Evolutionary conservation across 1,140 invertebrate species (phyloP).

Genomic region (Ladona fulva): DNA sequence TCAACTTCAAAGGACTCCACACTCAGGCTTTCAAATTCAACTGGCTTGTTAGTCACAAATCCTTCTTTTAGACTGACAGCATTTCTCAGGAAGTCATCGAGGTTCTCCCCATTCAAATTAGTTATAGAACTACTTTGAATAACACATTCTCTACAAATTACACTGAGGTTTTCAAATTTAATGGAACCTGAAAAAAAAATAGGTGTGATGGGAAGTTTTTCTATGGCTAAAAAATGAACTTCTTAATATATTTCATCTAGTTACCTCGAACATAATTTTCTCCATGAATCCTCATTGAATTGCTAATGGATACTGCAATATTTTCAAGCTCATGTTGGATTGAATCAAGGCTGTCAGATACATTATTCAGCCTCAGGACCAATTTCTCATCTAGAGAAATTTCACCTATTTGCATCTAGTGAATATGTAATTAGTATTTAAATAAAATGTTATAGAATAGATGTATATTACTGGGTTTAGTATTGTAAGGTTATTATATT

Average conservation of each 20-base stretch:
- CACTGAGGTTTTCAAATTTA: slow-evolving; percentile 21
- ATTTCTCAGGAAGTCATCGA: slow-evolving; percentile 26
- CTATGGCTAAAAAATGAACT: not conserved
- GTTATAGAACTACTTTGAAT: slow-evolving; percentile 23
- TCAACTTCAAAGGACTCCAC: not conserved
- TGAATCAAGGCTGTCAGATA: not conserved
- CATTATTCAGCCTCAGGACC: not conserved
- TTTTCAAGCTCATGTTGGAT: not conserved
- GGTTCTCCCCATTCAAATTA: slow-evolving; percentile 22
- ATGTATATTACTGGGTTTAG: too few relatives aligned
- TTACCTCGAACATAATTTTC: not conserved
- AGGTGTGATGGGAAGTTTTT: too few relatives aligned
- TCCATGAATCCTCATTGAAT: not conserved
- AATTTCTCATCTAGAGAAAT: not conserved
- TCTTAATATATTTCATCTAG: not conserved
- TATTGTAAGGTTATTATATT: too few relatives aligned
- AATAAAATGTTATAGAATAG: too few relatives aligned
- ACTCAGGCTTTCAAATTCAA: slow-evolving; percentile 27
- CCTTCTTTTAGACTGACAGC: slow-evolving; percentile 24
- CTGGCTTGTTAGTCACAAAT: slow-evolving; percentile 24
- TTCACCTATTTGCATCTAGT: not conserved
- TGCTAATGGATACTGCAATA: not conserved
- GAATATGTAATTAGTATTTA: not conserved
- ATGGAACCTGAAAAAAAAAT: not conserved
- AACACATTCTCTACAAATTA: slow-evolving; percentile 28